phyloP scores from a whole-genome alignment of 53 echinoderm and acorn worm genomes.

The Stichopus horrens region DNA sequence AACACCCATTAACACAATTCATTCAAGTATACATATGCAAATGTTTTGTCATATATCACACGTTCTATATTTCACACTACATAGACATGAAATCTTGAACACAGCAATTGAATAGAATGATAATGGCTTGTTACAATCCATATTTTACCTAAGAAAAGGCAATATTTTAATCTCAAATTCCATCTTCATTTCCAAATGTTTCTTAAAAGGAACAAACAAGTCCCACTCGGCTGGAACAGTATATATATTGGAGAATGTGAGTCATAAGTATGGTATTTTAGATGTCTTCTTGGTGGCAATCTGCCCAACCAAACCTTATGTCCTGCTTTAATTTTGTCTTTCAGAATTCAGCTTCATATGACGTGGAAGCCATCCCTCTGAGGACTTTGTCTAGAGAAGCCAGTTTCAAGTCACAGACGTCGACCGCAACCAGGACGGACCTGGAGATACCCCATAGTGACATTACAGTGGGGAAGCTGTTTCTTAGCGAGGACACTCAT shows the following conservation, averaged over 20 bases:
- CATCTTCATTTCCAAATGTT: background rate
- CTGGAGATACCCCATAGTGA: constrained; percentile 12
- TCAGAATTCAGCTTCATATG: constrained; percentile 20
- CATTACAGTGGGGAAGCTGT: constrained; percentile 22
- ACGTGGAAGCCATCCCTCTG: constrained; percentile 15
- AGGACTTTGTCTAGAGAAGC: constrained; percentile 10
- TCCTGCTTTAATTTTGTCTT: background rate
- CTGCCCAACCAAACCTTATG: background rate
- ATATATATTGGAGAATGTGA: background rate
- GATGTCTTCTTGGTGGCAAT: background rate
- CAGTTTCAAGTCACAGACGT: constrained; percentile 35
- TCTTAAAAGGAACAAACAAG: background rate
- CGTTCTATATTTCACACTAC: too few species aligned
- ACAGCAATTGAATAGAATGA: too few species aligned
- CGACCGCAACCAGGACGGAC: background rate
- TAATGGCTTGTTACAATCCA: too few species aligned
- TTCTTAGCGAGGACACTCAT: constrained; percentile 1
- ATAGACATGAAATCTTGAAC: too few species aligned
- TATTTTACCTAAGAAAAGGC: too few species aligned
- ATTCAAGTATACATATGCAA: too few species aligned
- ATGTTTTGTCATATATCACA: too few species aligned
- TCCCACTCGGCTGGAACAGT: background rate
- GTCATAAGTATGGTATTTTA: background rate
- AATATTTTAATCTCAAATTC: too few species aligned
- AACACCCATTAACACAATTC: too few species aligned